These are phyloP conservation scores for Plumapathes pennacea DNA, from an alignment of 92 coral and sea anemone species.

Conservation along the genomic window DNA sequence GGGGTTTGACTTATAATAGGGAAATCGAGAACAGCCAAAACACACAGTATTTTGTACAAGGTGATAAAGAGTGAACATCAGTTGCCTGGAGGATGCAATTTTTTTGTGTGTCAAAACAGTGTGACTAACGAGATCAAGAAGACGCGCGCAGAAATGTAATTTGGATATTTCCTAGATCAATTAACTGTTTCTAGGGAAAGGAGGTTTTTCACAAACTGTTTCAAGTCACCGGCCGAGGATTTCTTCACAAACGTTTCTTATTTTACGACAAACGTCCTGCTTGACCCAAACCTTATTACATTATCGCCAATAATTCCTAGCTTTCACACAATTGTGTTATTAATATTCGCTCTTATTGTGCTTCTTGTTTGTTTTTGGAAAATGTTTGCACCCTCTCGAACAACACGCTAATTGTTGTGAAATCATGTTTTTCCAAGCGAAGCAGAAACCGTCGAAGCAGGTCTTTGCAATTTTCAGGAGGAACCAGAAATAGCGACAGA, in stretches of 20 bases:
- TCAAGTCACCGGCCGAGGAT: slow-evolving; percentile 1
- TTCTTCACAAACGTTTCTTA: slow-evolving; percentile 37
- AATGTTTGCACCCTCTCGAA: slow-evolving; percentile 65
- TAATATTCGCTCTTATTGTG: slow-evolving; percentile 68
- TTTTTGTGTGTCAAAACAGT: no score
- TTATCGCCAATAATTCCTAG: slow-evolving; percentile 54
- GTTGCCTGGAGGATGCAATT: no score
- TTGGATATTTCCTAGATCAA: no score
- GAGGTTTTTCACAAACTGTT: neutral
- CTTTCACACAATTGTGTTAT: slow-evolving; percentile 73
- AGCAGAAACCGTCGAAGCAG: neutral
- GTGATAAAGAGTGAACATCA: no score
- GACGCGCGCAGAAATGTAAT: no score
- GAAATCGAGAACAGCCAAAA: no score
- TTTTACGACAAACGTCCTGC: slow-evolving; percentile 50
- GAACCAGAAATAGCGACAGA: no score
- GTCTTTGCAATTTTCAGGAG: no score
- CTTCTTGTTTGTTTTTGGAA: slow-evolving; percentile 58
- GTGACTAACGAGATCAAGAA: no score
- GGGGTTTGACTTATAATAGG: no score
- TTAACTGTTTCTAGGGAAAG: neutral
- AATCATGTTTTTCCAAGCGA: neutral
- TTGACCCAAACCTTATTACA: slow-evolving; percentile 58
- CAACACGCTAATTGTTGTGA: slow-evolving; percentile 61
- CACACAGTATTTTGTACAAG: no score